phyloP scores from a whole-genome alignment of 2,113 vertebrate genomes.

The Naja naja region DNA sequence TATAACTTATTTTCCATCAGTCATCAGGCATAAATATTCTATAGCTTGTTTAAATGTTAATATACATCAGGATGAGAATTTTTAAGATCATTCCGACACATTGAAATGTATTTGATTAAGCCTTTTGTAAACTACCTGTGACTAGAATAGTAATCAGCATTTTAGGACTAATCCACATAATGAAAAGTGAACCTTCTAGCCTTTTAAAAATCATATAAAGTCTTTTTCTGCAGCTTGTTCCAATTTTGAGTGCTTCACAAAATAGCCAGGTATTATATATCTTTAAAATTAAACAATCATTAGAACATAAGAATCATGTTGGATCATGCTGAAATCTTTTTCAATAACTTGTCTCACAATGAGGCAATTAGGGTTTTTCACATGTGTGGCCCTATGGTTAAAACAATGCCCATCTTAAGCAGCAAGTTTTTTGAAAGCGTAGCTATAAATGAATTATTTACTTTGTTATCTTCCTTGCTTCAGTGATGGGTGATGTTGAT shows the following conservation, averaged over 20 bases:
- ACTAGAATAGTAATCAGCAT: background rate
- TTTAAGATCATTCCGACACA: background rate
- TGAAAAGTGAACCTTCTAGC: background rate
- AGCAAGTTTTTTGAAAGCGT: background rate
- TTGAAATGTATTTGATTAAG: background rate
- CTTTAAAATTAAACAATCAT: background rate
- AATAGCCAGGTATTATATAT: background rate
- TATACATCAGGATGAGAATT: background rate
- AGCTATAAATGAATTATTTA: background rate
- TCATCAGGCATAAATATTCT: conserved; percentile 15
- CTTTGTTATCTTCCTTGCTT: background rate
- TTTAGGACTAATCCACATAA: background rate
- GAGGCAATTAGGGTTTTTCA: background rate
- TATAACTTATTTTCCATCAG: conserved; percentile 12
- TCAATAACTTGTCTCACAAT: background rate
- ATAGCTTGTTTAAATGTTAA: conserved; percentile 33
- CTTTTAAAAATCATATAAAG: background rate
- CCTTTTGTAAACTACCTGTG: conserved; percentile 4
- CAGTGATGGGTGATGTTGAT: background rate
- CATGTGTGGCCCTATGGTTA: background rate
- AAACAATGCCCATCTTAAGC: background rate
- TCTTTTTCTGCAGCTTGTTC: background rate
- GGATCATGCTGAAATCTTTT: background rate
- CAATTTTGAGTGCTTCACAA: background rate
- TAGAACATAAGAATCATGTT: background rate